Evolutionary conservation across 1,140 invertebrate genomes (phyloP).

Genomic region (Cotesia chilonis): DNA sequence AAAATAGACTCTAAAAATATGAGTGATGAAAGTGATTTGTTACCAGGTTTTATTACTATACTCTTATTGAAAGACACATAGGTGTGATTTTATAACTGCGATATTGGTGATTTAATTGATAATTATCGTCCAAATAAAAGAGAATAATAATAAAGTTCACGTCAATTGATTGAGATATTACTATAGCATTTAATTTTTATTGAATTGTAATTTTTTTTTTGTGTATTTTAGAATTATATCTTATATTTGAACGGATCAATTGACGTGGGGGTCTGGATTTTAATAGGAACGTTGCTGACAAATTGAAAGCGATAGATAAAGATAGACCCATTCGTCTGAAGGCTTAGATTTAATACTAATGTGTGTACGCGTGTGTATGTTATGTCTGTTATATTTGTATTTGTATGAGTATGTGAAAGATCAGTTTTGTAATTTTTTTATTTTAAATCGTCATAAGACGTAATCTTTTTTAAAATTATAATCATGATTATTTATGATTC

Average conservation of each 20-base stretch:
- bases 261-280: constrained; percentile 9
- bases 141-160: constrained; percentile 9
- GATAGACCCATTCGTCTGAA: constrained; percentile 31
- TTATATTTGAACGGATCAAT: too few relatives aligned
- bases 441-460: background rate
- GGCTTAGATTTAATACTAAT: constrained; percentile 7
- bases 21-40: constrained; percentile 33
- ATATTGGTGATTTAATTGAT: constrained; percentile 28
- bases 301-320: constrained; percentile 24
- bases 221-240: constrained; percentile 11
- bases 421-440: background rate
- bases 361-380: background rate
- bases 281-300: constrained; percentile 12
- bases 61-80: constrained; percentile 9
- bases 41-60: constrained; percentile 10
- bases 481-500: background rate
- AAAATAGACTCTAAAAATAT: constrained; percentile 5
- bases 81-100: constrained; percentile 31
- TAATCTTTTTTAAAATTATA: background rate
- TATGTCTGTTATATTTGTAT: background rate
- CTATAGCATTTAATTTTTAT: background rate
- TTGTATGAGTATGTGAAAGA: constrained; percentile 2
- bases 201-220: constrained; percentile 15
- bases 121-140: constrained; percentile 27
- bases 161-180: constrained; percentile 27